Evolutionary conservation across 1,140 invertebrate species (phyloP), one percentile per base, ranked within the genome.

Genomic region (Belonocnema kinseyi): DNA sequence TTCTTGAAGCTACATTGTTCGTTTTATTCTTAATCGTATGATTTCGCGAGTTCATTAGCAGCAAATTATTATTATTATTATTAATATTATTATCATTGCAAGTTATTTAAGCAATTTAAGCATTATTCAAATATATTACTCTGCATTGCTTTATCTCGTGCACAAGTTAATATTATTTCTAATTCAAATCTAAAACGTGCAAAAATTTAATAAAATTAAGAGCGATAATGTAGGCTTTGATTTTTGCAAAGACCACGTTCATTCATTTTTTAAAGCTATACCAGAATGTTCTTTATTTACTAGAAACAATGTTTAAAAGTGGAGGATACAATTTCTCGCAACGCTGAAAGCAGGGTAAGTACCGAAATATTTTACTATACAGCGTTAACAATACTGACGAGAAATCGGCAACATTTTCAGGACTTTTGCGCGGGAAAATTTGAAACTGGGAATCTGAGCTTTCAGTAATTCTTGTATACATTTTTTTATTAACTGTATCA

Each of bases 1-100:
- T 94, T 94, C 93, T 94, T 95, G 77, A 88, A 88, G 86, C 91
- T 86, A 81, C 70, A 86, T 84, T 86, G 80, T 85, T 86, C 80
- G 82, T 82, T 83, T 78, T 83, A 83, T 84, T 85, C 77, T 87
- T 87, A 83, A 84, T 86, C 74, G 71, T 80, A 72, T 52, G 70
- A 75, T 77, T 77, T 84, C 81, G 78, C 76, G 76, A 77, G 77
- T 87, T 84, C 82, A 82, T 88, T 84, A 85, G 85, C 82, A 87
- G 80, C 78, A 87, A 83, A 82, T 86, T 79, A 77, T 80, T 50
- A 81, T 86, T 85, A 82, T 79, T 80, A 83, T 84, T 86, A 80
- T 75, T 72, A 80, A 77, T 70, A 73, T 51, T 54, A 58, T 73
- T 74, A 21, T 51, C 13, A 46, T 21, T 6, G n/a, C 19, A 40